phyloP scores from a whole-genome alignment of 2,113 vertebrate genomes.

The Setophaga petechia region DNA sequence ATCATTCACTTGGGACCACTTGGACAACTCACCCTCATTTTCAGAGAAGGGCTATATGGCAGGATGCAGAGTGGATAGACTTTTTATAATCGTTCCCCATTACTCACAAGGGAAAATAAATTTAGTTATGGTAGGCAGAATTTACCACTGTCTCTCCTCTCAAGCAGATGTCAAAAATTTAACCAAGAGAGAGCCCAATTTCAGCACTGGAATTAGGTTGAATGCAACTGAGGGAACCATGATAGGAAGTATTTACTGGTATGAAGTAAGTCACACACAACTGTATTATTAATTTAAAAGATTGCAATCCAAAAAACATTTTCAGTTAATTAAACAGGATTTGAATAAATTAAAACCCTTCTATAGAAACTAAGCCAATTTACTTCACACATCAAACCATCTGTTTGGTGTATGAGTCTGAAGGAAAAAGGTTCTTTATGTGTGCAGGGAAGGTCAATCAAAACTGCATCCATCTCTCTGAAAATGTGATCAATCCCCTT shows the following conservation, averaged over 20 bases:
- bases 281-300: background rate
- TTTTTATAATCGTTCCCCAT: background rate
- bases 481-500: background rate
- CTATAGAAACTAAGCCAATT: background rate
- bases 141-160: background rate
- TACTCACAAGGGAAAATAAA: background rate
- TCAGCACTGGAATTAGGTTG: background rate
- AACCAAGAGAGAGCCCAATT: background rate
- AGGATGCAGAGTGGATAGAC: background rate
- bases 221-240: background rate
- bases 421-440: background rate
- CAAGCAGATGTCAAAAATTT: background rate
- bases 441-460: background rate
- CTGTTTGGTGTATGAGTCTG: background rate
- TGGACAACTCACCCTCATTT: background rate
- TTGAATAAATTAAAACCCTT: background rate
- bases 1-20: background rate
- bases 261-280: background rate
- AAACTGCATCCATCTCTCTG: background rate
- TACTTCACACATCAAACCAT: background rate
- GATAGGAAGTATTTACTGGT: too few relatives aligned
- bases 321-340: background rate
- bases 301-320: background rate
- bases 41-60: background rate
- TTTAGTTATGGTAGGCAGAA: background rate